phyloP scores from a whole-genome alignment of 2,797 vertebrate species.

The Echeneis naucrates region DNA sequence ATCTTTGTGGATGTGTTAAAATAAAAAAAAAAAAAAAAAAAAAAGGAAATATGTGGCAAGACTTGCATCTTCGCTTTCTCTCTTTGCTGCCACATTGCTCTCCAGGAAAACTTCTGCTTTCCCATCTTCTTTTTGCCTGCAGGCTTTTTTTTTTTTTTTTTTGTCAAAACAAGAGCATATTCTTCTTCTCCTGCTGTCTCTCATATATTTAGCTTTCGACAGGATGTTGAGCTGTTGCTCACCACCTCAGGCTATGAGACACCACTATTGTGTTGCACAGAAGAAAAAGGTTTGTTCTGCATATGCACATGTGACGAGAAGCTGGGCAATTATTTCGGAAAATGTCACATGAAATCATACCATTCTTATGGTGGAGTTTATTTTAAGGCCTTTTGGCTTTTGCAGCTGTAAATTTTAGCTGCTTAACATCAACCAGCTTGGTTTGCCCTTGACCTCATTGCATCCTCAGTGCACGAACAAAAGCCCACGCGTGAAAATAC shows the following conservation, averaged over 20 bases:
- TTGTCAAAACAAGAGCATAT: constrained; percentile 48
- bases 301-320: constrained; percentile 19
- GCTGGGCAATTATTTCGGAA: constrained; percentile 24
- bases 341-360: constrained; percentile 27
- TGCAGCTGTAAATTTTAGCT: constrained; percentile 6
- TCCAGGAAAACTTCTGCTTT: constrained; percentile 67
- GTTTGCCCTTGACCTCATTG: constrained; percentile 44
- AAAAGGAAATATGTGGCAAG: constrained; percentile 12
- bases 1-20: neutral
- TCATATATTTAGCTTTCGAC: constrained; percentile 51
- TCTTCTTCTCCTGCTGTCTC: constrained; percentile 35
- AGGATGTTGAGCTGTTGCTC: constrained; percentile 50
- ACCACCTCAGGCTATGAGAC: constrained; percentile 55
- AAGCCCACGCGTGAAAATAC: constrained; percentile 38
- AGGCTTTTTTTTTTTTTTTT: constrained; percentile 44
- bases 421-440: constrained; percentile 11
- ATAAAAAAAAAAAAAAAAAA: neutral
- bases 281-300: constrained; percentile 29
- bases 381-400: constrained; percentile 2
- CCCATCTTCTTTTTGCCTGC: constrained; percentile 49
- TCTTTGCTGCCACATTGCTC: constrained; percentile 41
- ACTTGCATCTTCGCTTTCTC: constrained; percentile 9
- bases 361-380: constrained; percentile 17
- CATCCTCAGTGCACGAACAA: neutral
- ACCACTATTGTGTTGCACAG: constrained; percentile 13